Conservation (phyloP, 2,888 invertebrate genomes). For the Apomyelois bistriatella region DNA sequence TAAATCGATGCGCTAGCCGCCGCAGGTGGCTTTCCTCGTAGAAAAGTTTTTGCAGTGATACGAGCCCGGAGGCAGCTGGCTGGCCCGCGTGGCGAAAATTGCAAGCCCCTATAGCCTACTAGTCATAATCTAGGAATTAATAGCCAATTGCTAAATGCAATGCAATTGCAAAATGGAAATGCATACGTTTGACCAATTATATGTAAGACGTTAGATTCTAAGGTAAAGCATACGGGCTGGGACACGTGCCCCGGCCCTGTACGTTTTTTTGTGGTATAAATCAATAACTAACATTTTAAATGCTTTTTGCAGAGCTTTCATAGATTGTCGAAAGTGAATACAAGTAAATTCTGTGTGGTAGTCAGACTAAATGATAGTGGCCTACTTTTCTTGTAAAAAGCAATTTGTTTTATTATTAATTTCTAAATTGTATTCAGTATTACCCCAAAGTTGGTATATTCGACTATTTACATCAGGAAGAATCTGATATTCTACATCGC, state of each 20-base stretch:
- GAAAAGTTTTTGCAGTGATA: conserved; percentile 76
- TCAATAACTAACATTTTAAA: too few species aligned
- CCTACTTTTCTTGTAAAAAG: too few species aligned
- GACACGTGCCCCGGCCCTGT: conserved; percentile 44
- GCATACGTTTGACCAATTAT: conserved; percentile 66
- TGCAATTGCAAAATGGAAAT: conserved; percentile 77
- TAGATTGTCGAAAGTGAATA: too few species aligned
- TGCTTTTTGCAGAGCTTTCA: too few species aligned
- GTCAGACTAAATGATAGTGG: too few species aligned
- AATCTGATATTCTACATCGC: too few species aligned
- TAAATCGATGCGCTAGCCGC: conserved; percentile 22
- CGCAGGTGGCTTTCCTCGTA: conserved; percentile 70
- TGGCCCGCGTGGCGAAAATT: conserved; percentile 56
- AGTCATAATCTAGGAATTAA: conserved; percentile 75
- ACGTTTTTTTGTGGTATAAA: too few species aligned
- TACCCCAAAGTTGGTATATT: too few species aligned
- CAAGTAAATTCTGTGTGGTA: too few species aligned
- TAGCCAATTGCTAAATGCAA: conserved; percentile 70
- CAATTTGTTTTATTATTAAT: too few species aligned
- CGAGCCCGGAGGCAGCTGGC: conserved; percentile 43
- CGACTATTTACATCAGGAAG: too few species aligned
- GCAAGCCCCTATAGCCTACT: conserved; percentile 69
- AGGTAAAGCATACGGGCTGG: conserved; percentile 61
- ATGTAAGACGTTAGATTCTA: conserved; percentile 54
- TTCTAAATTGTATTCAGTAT: too few species aligned